These are phyloP conservation scores for Platynereis dumerilii DNA, from an alignment of 2,888 invertebrate genomes.

Conservation along the genomic window DNA sequence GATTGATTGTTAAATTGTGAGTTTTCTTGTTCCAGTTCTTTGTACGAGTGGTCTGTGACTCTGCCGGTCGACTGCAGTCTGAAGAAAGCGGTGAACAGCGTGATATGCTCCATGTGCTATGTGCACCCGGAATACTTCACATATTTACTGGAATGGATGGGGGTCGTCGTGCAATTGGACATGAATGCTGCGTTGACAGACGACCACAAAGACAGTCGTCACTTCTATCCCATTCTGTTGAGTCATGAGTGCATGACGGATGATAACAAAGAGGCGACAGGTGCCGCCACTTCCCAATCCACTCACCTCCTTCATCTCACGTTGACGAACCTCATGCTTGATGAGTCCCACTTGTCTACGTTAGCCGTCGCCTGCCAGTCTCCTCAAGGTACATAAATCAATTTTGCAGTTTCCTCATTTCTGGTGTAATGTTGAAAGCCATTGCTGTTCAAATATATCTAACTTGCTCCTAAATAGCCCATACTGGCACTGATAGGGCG, in stretches of 20 bases:
- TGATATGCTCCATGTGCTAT: conserved; percentile 85
- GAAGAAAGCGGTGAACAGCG: conserved; percentile 84
- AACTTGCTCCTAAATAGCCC: no score
- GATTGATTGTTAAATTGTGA: no score
- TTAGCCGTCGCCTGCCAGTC: conserved; percentile 83
- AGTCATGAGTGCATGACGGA: conserved; percentile 46
- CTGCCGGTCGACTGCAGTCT: conserved; percentile 73
- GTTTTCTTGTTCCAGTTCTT: conserved; percentile 64
- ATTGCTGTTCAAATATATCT: no score
- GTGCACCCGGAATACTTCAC: conserved; percentile 81
- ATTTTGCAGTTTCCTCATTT: no score
- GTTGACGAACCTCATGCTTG: conserved; percentile 49
- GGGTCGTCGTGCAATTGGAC: conserved; percentile 55
- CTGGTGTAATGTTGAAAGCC: no score
- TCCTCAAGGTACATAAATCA: no score
- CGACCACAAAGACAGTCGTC: conserved; percentile 65
- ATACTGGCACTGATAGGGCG: no score
- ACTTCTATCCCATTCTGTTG: conserved; percentile 30
- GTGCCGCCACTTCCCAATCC: conserved; percentile 28
- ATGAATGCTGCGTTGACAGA: conserved; percentile 71
- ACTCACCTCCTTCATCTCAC: conserved; percentile 43
- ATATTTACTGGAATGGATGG: conserved; percentile 76
- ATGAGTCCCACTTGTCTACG: conserved; percentile 72
- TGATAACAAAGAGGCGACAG: conserved; percentile 59
- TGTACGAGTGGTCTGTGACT: conserved; percentile 80